These are phyloP conservation scores for Muntiacus muntjak DNA, from an alignment of 2,113 vertebrate genomes.

Conservation along the genomic window DNA sequence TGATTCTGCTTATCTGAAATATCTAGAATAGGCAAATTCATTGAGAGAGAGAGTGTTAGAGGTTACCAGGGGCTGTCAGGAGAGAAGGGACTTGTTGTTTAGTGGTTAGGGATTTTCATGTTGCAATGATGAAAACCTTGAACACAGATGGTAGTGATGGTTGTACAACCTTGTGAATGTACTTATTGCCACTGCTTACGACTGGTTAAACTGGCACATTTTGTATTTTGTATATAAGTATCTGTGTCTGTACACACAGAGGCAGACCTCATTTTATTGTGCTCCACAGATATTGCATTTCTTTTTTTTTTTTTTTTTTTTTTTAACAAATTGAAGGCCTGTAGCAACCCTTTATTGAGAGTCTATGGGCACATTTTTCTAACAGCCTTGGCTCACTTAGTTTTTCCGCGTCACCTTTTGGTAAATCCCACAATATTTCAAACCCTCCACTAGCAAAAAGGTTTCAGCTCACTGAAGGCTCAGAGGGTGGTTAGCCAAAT, in stretches of 20 bases:
- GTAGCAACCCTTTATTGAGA: not conserved
- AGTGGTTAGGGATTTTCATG: not conserved
- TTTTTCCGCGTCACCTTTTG: not conserved
- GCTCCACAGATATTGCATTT: not conserved
- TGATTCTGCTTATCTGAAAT: not conserved
- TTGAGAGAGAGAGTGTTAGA: not conserved
- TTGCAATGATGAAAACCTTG: not conserved
- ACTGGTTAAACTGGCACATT: not conserved
- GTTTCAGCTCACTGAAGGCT: not conserved
- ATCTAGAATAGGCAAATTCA: not conserved
- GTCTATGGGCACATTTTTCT: not conserved
- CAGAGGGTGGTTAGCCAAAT: not conserved
- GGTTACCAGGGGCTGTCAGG: too few relatives aligned
- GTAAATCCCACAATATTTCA: not conserved
- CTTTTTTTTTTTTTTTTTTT: not conserved
- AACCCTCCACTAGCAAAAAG: not conserved
- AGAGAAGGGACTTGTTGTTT: not conserved
- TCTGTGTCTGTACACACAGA: not conserved
- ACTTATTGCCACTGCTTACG: too few relatives aligned
- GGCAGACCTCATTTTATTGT: not conserved
- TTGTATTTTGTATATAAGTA: not conserved
- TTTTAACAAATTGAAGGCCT: not conserved
- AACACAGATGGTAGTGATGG: too few relatives aligned
- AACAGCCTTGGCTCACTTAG: not conserved
- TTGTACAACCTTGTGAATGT: rapidly evolving